A percentile compares a stretch with the other conserved stretches of the same genome.
Conservation (phyloP, 2,888 invertebrate genomes). For the Morpho helenor region DNA sequence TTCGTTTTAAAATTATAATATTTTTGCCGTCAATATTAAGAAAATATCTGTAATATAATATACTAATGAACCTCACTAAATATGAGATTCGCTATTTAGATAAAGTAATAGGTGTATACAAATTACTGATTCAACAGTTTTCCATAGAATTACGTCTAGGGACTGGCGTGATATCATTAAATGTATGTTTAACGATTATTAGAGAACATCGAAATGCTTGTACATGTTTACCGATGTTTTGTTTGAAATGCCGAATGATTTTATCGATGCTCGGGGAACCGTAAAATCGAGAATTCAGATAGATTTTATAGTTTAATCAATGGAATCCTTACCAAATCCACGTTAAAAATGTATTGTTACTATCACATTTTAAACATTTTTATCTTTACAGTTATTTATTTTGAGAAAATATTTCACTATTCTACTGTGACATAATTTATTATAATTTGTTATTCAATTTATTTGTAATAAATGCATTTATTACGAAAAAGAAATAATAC, state of each 20-base stretch:
- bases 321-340: slow-evolving; percentile 1
- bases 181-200: slow-evolving; percentile 8
- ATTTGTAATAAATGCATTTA: too few relatives aligned
- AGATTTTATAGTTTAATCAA: slow-evolving; percentile 6
- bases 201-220: slow-evolving; percentile 1
- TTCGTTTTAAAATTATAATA: too few relatives aligned
- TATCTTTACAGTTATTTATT: too few relatives aligned
- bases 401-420: too few relatives aligned
- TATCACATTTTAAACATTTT: too few relatives aligned
- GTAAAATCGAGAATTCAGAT: slow-evolving; percentile 12
- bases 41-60: slow-evolving; percentile 4
- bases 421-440: too few relatives aligned
- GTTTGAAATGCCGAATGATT: slow-evolving; percentile 9
- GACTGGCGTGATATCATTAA: slow-evolving; percentile 8
- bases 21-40: neutral
- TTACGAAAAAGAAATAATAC: too few relatives aligned
- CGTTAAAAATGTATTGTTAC: neutral
- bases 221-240: slow-evolving; percentile 12
- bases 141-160: slow-evolving; percentile 12
- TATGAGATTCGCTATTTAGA: slow-evolving; percentile 5
- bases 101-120: slow-evolving; percentile 13
- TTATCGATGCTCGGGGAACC: slow-evolving; percentile 10
- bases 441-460: too few relatives aligned
- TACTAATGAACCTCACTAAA: slow-evolving; percentile 9
- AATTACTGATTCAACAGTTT: slow-evolving; percentile 9